Evolutionary conservation across 2,888 invertebrate species (phyloP).

Genomic region (Lampropteryx suffumata): DNA sequence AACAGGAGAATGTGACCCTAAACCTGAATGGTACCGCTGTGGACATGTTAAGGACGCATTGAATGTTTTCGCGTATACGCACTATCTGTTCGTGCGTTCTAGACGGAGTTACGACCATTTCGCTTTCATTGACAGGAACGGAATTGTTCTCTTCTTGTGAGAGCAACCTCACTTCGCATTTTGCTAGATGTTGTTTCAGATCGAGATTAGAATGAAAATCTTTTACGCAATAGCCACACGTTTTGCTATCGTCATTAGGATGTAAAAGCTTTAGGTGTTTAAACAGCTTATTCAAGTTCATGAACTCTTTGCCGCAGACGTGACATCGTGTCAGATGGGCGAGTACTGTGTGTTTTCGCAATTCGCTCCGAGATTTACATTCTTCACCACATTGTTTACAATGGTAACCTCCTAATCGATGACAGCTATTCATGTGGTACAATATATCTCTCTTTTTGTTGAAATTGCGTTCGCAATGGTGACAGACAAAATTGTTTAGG

Average conservation of each 20-base stretch:
- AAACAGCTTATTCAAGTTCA: constrained; percentile 49
- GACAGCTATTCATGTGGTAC: constrained; percentile 55
- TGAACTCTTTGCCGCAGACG: constrained; percentile 53
- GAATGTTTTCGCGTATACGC: constrained; percentile 63
- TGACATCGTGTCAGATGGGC: constrained; percentile 62
- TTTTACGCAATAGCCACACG: constrained; percentile 63
- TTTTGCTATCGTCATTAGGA: constrained; percentile 49
- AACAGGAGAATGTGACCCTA: constrained; percentile 66
- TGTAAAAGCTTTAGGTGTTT: constrained; percentile 60
- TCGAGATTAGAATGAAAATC: constrained; percentile 57
- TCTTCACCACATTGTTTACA: constrained; percentile 58
- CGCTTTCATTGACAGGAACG: background rate
- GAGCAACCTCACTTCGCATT: constrained; percentile 55
- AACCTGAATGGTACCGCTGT: constrained; percentile 71
- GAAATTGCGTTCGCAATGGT: constrained; percentile 61
- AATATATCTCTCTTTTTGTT: constrained; percentile 61
- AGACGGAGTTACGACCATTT: background rate
- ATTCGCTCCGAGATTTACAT: constrained; percentile 40
- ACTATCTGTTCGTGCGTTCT: constrained; percentile 40
- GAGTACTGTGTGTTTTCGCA: constrained; percentile 49
- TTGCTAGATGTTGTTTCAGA: constrained; percentile 56
- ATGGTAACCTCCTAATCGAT: constrained; percentile 55
- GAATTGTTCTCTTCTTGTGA: constrained; percentile 46
- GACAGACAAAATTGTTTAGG: constrained; percentile 57
- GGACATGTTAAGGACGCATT: constrained; percentile 69